Evolutionary conservation across 1,140 invertebrate species (phyloP), one percentile per base, ranked within the genome.

Genomic region (Manduca sexta): DNA sequence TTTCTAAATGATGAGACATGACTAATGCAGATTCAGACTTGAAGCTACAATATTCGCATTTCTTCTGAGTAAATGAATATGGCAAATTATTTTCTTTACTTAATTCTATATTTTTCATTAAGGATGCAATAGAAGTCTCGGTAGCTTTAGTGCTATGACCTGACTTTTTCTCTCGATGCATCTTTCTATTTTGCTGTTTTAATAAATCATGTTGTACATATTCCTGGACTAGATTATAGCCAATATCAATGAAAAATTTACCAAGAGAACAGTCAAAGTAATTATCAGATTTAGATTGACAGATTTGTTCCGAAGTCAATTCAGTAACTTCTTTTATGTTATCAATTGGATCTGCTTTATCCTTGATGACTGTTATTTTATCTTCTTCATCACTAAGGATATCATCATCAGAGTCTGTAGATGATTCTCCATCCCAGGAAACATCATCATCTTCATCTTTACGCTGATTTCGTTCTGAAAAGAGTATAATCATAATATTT

Each of bases 161-260:
- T 17, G 87, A 71, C 39, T 88, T 89, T 50, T 88, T 86, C 48
- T 91, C 90, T 42, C 88, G 86, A 40, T 90, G 84, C 53, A 91
- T 85, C 78, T 96, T 96, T 35, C 93, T 89, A 63, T 94, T 96
- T 70, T 97, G 94, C 60, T 95, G 92, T 49, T 93, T 91, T 37
- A 98, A 85, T 40, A 98, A 87, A 88, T 98, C 97, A 26, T 91
- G 92, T 86, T 98, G 96, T 5, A 98, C 96, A 78, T 91, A 95
- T 77, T 98, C 96, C 77, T 97, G 95, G 1, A 97, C 96, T 48
- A 98, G 88, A 77, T 94, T 95, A 41, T 95, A 88, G 6, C 97
- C 97, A 55, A 98, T 94, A 65, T 96, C 94, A 80, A 94, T 94
- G 59, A 98, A 95, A 74, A 98, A 96, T 74, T 96, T 95, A 2